Evolutionary conservation across 2,113 vertebrate species (phyloP).

Genomic region (Oryzias curvinotus): DNA sequence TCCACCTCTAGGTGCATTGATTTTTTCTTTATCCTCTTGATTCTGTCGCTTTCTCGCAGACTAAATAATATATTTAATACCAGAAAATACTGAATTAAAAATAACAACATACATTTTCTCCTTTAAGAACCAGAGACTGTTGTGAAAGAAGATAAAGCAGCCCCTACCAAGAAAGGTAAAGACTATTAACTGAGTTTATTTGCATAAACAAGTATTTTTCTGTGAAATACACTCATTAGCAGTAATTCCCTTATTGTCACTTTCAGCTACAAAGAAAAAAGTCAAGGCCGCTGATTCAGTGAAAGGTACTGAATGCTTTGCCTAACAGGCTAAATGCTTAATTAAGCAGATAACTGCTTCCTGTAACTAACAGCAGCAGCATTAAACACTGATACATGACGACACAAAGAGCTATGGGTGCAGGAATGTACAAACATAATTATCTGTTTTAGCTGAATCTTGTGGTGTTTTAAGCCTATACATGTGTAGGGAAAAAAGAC

Average conservation of each 20-base stretch:
- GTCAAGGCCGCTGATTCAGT: constrained; percentile 20
- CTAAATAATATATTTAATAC: too few relatives aligned
- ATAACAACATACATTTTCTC: background rate
- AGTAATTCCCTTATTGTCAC: constrained; percentile 9
- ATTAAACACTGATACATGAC: constrained; percentile 2
- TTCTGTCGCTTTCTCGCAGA: too few relatives aligned
- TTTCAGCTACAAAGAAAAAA: constrained; percentile 53
- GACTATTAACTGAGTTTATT: background rate
- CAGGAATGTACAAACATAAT: constrained; percentile 17
- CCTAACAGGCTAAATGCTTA: background rate
- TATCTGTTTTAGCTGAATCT: background rate
- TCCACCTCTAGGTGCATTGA: too few relatives aligned
- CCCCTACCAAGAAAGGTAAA: constrained; percentile 59
- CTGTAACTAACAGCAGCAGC: constrained; percentile 19
- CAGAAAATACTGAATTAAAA: background rate
- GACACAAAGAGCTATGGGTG: constrained; percentile 17
- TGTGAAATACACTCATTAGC: background rate
- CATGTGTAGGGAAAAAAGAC: too few relatives aligned
- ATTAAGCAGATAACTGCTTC: constrained; percentile 15
- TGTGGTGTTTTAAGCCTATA: too few relatives aligned
- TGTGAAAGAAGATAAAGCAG: constrained; percentile 38
- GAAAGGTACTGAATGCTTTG: constrained; percentile 45
- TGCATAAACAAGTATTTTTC: background rate
- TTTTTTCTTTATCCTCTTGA: too few relatives aligned
- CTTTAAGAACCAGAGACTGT: constrained; percentile 41